Evolutionary conservation across 2,113 vertebrate genomes (phyloP).

Genomic region (Falco punctatus): DNA sequence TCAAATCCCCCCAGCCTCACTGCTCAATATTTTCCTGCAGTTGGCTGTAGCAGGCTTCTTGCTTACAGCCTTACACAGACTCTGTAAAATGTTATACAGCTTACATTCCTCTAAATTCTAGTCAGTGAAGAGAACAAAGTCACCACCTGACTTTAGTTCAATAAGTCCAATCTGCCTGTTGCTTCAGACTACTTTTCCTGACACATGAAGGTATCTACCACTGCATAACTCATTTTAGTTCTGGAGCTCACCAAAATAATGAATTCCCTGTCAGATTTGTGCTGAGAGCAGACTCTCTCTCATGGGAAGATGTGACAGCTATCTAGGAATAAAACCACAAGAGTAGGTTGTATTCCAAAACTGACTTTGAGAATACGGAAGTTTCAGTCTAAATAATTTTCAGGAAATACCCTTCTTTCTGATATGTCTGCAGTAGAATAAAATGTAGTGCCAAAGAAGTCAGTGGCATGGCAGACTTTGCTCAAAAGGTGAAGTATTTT

Average conservation of each 20-base stretch:
- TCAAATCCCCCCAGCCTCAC: not conserved
- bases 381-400: not conserved
- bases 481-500: conserved; percentile 12
- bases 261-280: not conserved
- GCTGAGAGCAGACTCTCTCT: not conserved
- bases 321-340: conserved; percentile 58
- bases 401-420: conserved; percentile 11
- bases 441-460: not conserved
- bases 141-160: not conserved
- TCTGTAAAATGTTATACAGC: not conserved
- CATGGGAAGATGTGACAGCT: not conserved
- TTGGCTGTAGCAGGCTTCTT: not conserved
- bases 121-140: not conserved
- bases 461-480: not conserved
- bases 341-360: not conserved
- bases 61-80: not conserved
- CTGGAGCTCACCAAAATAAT: not conserved
- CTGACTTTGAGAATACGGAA: not conserved
- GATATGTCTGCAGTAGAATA: not conserved
- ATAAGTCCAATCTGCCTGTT: not conserved
- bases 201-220: not conserved
- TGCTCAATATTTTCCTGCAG: not conserved
- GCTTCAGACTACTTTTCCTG: not conserved
- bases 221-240: not conserved
- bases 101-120: not conserved